Conservation (phyloP, 2,888 invertebrate genomes). For the Gasteruption jaculator region DNA sequence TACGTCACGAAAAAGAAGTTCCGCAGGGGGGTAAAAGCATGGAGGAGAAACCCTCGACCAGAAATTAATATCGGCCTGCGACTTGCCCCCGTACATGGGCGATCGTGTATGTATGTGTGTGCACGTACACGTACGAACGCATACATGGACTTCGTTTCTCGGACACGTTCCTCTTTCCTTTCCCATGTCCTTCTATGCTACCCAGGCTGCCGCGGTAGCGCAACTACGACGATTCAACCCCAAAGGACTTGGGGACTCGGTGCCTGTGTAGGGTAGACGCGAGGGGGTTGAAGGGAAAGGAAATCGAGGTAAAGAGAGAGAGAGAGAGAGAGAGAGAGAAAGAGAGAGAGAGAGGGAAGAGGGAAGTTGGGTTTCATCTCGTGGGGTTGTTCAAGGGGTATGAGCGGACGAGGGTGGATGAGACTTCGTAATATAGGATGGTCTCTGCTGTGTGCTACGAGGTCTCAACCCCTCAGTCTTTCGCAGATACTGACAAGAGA, state of each 20-base stretch:
- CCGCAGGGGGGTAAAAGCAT: no score
- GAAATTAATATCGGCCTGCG: constrained; percentile 45
- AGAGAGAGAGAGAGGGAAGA: constrained; percentile 18
- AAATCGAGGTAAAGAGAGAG: constrained; percentile 18
- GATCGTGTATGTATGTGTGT: no score
- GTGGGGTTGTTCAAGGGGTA: constrained; percentile 32
- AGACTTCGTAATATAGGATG: constrained; percentile 46
- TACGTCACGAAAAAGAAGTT: no score
- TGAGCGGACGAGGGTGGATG: constrained; percentile 31
- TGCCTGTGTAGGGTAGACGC: constrained; percentile 29
- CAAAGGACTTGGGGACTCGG: constrained; percentile 37
- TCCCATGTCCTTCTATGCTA: constrained; percentile 43
- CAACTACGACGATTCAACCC: constrained; percentile 32
- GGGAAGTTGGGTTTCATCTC: constrained; percentile 49
- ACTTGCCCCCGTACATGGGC: constrained; percentile 16
- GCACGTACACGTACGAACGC: constrained; percentile 17
- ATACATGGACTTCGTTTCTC: constrained; percentile 35
- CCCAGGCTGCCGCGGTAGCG: constrained; percentile 1
- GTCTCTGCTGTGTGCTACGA: constrained; percentile 45
- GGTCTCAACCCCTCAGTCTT: constrained; percentile 37
- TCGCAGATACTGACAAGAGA: no score
- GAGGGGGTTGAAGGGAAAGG: constrained; percentile 22
- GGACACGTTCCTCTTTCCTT: constrained; percentile 43
- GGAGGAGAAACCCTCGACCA: constrained; percentile 35
- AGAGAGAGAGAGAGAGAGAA: constrained; percentile 11